Base-by-base conservation (phyloP, 2,113 vertebrate genomes). In the Sylvilagus bachmani region DNA sequence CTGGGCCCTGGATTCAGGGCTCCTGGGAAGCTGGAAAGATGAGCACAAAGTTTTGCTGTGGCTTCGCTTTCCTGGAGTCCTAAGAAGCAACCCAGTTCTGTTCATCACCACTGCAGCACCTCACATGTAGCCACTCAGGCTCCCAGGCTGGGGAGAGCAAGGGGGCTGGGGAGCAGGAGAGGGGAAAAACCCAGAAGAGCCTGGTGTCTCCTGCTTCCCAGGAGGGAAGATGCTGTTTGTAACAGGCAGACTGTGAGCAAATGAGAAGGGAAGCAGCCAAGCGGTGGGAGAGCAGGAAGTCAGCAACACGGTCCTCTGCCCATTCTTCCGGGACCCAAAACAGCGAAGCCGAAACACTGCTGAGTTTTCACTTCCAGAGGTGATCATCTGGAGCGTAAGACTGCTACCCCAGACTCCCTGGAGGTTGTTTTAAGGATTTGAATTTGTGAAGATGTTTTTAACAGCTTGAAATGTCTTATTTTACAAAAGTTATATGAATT, bases 401-500 rank as follows among this genome's bases (percentile, higher is more conserved):
- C 27, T 10, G 27, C 24, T 79, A 22, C 49, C 6, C 33, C 6
- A n/a, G 17, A 16, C 19, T 44, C 78, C 5, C 55, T 17, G 13
- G 14, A 19, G 14, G 11, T 13, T 16, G 21, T 31, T 38, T 29
- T 51, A 80, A 85, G 81, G 64, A 33, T 69, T 95, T 82, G 53
- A 62, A 53, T 92, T 74, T 44, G 58, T 49, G 21, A 94, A 44
- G 75, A 53, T 49, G 61, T 78, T 66, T 49, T 10, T 6, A 61
- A 55, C 67, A 19, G 29, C n/a, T 74, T 62, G 51, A 61, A 74
- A 49, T 61, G 51, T 53, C 81, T 95, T 55, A 36, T 66, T 70
- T 82, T 70, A 90, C 27, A 17, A 61, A 89, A 95, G 85, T 88
- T 62, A n/a, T 33, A 71, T 19, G 92, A 91, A 66, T 80, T 79